Evolutionary conservation across 2,888 invertebrate genomes (phyloP).

Genomic region (Schrankia costaestrigalis): DNA sequence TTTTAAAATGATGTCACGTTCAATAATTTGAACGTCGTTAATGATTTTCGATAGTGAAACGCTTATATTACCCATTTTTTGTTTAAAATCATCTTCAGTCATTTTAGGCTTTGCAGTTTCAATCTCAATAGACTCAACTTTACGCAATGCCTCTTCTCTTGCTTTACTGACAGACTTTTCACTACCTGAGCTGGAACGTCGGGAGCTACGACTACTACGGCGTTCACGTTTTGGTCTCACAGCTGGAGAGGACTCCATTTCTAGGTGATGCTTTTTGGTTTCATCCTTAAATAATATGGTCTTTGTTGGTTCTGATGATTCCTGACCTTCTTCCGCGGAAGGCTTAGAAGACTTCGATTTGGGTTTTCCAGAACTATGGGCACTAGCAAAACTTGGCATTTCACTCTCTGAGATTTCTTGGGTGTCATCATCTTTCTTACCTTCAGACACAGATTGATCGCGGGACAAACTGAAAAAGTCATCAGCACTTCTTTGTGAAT

Average conservation of each 20-base stretch:
- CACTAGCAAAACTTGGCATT: conserved; percentile 84
- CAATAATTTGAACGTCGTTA: conserved; percentile 81
- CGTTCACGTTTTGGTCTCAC: conserved; percentile 53
- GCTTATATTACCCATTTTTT: conserved; percentile 44
- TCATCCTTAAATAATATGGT: conserved; percentile 57
- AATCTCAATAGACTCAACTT: conserved; percentile 26
- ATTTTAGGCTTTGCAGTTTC: conserved; percentile 28
- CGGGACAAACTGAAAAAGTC: conserved; percentile 84
- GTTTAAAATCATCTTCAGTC: conserved; percentile 47
- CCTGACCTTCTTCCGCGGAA: conserved; percentile 53
- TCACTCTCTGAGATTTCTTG: conserved; percentile 81
- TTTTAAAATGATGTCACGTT: conserved; percentile 83
- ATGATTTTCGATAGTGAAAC: conserved; percentile 67
- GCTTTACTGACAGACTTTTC: conserved; percentile 70
- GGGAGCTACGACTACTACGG: conserved; percentile 67
- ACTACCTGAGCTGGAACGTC: conserved; percentile 66
- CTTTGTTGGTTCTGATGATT: conserved; percentile 54
- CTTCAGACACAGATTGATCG: conserved; percentile 81
- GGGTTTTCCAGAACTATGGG: conserved; percentile 78
- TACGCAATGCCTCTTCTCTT: conserved; percentile 49
- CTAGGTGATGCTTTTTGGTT: conserved; percentile 28
- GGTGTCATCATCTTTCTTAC: conserved; percentile 81
- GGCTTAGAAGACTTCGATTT: conserved; percentile 59
- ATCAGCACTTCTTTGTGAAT: conserved; percentile 81
- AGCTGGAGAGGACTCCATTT: conserved; percentile 27